Evolutionary conservation across 2,888 invertebrate genomes (phyloP).

Genomic region (Thalpophila matura): DNA sequence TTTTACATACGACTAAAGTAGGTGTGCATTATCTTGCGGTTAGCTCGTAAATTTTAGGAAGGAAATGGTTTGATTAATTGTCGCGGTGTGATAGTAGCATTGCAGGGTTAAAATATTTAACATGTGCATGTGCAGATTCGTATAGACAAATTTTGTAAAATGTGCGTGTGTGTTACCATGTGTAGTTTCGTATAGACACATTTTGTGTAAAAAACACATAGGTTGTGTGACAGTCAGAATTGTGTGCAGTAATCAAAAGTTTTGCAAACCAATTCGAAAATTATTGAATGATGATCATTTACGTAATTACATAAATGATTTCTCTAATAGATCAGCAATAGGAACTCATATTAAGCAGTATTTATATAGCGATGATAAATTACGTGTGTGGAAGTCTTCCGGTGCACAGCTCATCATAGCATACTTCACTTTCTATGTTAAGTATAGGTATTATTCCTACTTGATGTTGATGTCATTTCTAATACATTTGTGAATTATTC

Average conservation of each 20-base stretch:
- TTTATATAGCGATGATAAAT: constrained; percentile 10
- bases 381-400: constrained; percentile 28
- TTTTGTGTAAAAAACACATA: constrained; percentile 8
- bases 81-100: constrained; percentile 17
- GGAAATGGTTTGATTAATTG: constrained; percentile 57
- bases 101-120: constrained; percentile 28
- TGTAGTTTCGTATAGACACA: neutral
- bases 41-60: constrained; percentile 49
- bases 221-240: neutral
- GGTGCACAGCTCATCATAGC: constrained; percentile 20
- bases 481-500: constrained; percentile 19
- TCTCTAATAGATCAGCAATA: neutral
- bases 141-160: neutral
- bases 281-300: too few species aligned
- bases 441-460: constrained; percentile 21
- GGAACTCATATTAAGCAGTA: neutral
- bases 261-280: too few species aligned
- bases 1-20: constrained; percentile 21
- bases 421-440: constrained; percentile 57
- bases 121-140: neutral
- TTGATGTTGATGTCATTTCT: neutral
- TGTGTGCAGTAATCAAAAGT: neutral
- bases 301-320: neutral
- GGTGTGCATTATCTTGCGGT: constrained; percentile 30
- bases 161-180: constrained; percentile 17